Conservation (phyloP, 1,140 invertebrate species). For the Paraescarpia echinospica region DNA sequence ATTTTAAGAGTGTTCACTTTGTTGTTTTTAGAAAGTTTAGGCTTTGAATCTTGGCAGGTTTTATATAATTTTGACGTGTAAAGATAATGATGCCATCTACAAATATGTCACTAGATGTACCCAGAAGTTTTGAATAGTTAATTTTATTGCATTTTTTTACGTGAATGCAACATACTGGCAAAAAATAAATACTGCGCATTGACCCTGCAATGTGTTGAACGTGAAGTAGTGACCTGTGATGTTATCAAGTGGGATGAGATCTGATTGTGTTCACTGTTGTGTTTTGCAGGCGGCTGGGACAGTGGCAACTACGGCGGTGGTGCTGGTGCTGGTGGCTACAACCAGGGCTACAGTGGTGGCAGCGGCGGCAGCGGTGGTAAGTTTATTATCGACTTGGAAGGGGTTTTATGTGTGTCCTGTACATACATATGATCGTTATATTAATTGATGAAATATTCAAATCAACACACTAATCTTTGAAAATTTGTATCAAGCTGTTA, state of each 20-base stretch:
- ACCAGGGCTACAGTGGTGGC: constrained; percentile 2
- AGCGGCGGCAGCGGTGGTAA: neutral
- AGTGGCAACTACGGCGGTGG: neutral
- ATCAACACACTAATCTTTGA: neutral
- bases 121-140: no score
- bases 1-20: no score
- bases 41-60: no score
- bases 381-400: neutral
- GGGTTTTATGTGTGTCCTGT: neutral
- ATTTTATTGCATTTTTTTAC: no score
- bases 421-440: neutral
- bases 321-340: neutral
- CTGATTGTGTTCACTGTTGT: neutral
- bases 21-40: no score
- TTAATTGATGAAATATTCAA: neutral
- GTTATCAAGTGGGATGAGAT: neutral
- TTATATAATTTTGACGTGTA: no score
- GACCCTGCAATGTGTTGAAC: neutral
- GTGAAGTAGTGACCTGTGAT: neutral
- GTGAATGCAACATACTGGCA: no score
- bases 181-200: neutral
- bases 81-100: no score
- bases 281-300: neutral
- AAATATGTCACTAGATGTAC: no score
- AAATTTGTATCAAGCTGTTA: no score